phyloP scores from a whole-genome alignment of 2,888 invertebrate species.

The Didymodactylos carnosus region DNA sequence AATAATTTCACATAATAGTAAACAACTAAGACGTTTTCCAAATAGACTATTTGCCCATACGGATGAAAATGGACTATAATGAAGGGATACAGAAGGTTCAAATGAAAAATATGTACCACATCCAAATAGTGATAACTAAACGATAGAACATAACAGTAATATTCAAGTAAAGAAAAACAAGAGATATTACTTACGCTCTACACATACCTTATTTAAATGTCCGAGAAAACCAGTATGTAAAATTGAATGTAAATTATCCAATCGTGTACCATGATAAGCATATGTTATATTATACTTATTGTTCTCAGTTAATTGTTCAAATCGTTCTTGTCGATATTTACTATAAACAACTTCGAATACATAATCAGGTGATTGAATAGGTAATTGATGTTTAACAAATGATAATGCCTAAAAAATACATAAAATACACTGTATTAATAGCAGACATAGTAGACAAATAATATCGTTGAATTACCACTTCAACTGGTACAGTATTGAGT shows the following conservation, averaged over 20 bases:
- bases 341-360: slow-evolving; percentile 24
- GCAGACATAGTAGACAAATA: not conserved
- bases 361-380: slow-evolving; percentile 19
- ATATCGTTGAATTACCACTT: not conserved
- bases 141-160: too few relatives aligned
- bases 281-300: slow-evolving; percentile 39
- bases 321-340: slow-evolving; percentile 20
- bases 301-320: slow-evolving; percentile 19
- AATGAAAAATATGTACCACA: slow-evolving; percentile 55
- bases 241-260: slow-evolving; percentile 62
- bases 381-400: not conserved
- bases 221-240: slow-evolving; percentile 55
- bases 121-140: slow-evolving; percentile 48
- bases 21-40: slow-evolving; percentile 53
- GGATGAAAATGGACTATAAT: slow-evolving; percentile 48
- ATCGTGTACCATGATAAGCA: slow-evolving; percentile 58
- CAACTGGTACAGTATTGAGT: not conserved
- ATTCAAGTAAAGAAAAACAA: too few relatives aligned
- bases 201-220: slow-evolving; percentile 50
- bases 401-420: not conserved
- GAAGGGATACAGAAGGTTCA: slow-evolving; percentile 51
- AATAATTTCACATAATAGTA: slow-evolving; percentile 60
- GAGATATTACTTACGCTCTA: too few relatives aligned
- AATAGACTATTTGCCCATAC: slow-evolving; percentile 56
- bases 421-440: too few relatives aligned